A percentile compares a stretch with the other conserved stretches of the same genome.
Evolutionary conservation across 2,888 invertebrate species (phyloP).

Genomic region (Tigriopus californicus): DNA sequence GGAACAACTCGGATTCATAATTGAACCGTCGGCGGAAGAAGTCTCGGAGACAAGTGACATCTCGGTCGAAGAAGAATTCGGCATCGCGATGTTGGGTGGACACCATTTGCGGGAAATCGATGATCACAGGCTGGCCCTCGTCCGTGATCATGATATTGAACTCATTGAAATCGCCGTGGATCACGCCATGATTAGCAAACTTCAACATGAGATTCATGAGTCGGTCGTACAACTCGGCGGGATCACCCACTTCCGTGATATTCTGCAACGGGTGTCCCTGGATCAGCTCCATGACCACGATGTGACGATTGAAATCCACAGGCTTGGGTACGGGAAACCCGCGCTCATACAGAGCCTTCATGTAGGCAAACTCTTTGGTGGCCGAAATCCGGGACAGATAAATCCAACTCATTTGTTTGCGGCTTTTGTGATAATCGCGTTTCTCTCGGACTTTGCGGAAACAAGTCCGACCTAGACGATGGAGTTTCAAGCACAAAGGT

Average conservation of each 20-base stretch:
- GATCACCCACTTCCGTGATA: conserved; percentile 2
- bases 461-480: conserved; percentile 37
- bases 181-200: conserved; percentile 82
- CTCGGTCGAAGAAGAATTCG: conserved; percentile 72
- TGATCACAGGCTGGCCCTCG: conserved; percentile 60
- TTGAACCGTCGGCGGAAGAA: conserved; percentile 76
- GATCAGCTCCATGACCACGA: conserved; percentile 86
- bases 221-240: conserved; percentile 53
- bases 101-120: conserved; percentile 99
- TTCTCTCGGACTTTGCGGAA: conserved; percentile 74
- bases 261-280: conserved; percentile 58
- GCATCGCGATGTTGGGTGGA: conserved; percentile 84
- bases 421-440: conserved; percentile 84
- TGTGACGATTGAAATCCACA: conserved; percentile 77
- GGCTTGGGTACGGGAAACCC: conserved; percentile 90
- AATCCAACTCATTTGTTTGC: conserved; percentile 79
- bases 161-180: conserved; percentile 98
- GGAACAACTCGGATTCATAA: conserved; percentile 65
- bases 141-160: conserved; percentile 79
- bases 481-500: conserved; percentile 72
- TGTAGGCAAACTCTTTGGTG: conserved; percentile 89
- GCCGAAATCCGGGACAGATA: conserved; percentile 91
- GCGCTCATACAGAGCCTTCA: conserved; percentile 76
- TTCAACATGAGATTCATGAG: conserved; percentile 80
- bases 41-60: conserved; percentile 73